Evolutionary conservation across 1,140 invertebrate species (phyloP).

Genomic region (Sogatella furcifera): DNA sequence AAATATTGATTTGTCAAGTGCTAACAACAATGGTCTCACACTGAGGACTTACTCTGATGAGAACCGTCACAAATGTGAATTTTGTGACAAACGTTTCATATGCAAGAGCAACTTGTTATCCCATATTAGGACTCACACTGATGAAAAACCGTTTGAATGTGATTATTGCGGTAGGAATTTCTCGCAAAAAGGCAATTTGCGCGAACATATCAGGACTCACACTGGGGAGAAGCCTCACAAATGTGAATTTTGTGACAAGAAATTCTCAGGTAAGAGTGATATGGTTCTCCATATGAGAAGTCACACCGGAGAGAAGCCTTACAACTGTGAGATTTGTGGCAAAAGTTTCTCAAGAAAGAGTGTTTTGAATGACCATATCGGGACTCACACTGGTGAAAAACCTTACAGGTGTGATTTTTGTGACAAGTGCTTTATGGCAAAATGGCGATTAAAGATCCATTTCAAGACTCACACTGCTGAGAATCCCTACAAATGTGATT

Average conservation of each 20-base stretch:
- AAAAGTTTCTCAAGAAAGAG: conserved; percentile 38
- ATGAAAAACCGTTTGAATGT: conserved; percentile 38
- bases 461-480: no score
- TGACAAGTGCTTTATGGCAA: conserved; percentile 39
- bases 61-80: conserved; percentile 47
- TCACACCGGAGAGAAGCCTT: conserved; percentile 39
- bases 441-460: conserved; percentile 21
- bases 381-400: no score
- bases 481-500: conserved; percentile 36
- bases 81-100: conserved; percentile 46
- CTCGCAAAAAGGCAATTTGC: no score
- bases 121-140: conserved; percentile 41
- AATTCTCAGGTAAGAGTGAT: no score
- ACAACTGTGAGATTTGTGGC: conserved; percentile 49
- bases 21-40: conserved; percentile 41
- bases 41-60: conserved; percentile 47
- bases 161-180: no score
- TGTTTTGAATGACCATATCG: conserved; percentile 17
- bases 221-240: no score
- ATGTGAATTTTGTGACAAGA: no score
- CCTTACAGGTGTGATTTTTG: conserved; percentile 50
- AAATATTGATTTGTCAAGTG: no score
- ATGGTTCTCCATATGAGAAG: no score
- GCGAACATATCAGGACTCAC: no score
- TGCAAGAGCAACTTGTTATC: conserved; percentile 25